Conservation (phyloP, 2,888 invertebrate genomes). For the Pandemis corylana region DNA sequence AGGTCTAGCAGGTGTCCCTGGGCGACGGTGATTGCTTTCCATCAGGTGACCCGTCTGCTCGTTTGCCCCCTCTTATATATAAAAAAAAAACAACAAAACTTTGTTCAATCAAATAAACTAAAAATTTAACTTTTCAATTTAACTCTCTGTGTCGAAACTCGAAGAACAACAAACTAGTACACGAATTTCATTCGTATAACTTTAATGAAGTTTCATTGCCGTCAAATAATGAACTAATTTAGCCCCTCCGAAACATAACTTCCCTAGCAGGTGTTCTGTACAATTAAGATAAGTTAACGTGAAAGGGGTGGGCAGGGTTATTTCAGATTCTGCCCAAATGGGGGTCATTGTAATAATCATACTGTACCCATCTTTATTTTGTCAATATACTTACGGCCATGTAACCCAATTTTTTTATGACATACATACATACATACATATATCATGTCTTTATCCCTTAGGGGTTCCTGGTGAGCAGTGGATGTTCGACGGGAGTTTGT, state of each 20-base stretch:
- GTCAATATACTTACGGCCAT: background rate
- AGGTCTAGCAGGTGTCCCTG: too few species aligned
- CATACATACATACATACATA: background rate
- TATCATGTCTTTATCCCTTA: too few species aligned
- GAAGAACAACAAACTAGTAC: background rate
- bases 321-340: conserved; percentile 29
- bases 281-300: conserved; percentile 35
- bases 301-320: conserved; percentile 19
- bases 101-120: too few species aligned
- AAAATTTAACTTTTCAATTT: background rate
- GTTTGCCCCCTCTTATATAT: too few species aligned
- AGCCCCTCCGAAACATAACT: conserved; percentile 22
- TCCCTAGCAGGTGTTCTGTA: conserved; percentile 31
- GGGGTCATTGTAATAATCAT: conserved; percentile 30
- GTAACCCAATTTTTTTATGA: background rate
- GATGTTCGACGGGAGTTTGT: too few species aligned
- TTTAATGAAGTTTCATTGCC: conserved; percentile 12
- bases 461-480: too few species aligned
- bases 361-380: conserved; percentile 9
- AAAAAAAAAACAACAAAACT: too few species aligned
- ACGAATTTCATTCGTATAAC: background rate
- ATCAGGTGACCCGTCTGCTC: too few species aligned
- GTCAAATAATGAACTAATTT: conserved; percentile 23
- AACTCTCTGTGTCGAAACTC: background rate
- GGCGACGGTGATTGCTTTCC: too few species aligned